Evolutionary conservation across 1,140 invertebrate species (phyloP).

Genomic region (Oscheius sp.): DNA sequence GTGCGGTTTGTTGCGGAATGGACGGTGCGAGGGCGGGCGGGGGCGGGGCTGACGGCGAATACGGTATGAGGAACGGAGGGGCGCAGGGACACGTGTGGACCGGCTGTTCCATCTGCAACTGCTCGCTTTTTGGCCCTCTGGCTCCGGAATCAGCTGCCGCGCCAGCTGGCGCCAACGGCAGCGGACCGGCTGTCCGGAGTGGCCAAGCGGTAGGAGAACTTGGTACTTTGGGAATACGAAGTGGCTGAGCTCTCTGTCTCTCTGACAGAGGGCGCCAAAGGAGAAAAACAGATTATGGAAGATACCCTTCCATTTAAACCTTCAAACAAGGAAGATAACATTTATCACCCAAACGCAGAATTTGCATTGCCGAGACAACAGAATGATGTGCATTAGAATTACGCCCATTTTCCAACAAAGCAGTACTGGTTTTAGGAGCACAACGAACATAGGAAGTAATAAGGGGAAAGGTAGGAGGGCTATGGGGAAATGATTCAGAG

Average conservation of each 20-base stretch:
- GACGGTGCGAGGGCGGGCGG: not conserved
- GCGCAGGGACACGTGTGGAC: slow-evolving; percentile 1
- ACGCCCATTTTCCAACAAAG: too few species aligned
- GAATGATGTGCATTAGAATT: too few species aligned
- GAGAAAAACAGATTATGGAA: not conserved
- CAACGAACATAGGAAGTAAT: too few species aligned
- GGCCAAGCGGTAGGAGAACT: too few species aligned
- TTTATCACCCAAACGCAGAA: too few species aligned
- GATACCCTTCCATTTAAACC: not conserved
- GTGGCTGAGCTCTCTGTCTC: not conserved
- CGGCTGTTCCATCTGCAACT: slow-evolving; percentile 12
- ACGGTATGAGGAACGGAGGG: not conserved
- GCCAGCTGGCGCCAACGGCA: slow-evolving; percentile 2
- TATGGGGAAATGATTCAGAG: too few species aligned
- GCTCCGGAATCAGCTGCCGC: slow-evolving; percentile 7
- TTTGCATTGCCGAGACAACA: too few species aligned
- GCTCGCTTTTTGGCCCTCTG: slow-evolving; percentile 12
- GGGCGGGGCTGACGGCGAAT: not conserved
- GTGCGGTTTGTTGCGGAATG: slow-evolving; percentile 12
- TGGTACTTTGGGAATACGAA: too few species aligned
- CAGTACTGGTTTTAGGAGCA: too few species aligned
- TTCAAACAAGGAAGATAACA: too few species aligned
- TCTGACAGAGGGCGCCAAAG: not conserved
- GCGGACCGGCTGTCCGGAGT: too few species aligned
- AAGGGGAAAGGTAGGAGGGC: too few species aligned